Percentiles rank a stretch among this genome's conserved stretches.
phyloP scores from a whole-genome alignment of 2,113 vertebrate species.

The Hippocampus guttulatus region DNA sequence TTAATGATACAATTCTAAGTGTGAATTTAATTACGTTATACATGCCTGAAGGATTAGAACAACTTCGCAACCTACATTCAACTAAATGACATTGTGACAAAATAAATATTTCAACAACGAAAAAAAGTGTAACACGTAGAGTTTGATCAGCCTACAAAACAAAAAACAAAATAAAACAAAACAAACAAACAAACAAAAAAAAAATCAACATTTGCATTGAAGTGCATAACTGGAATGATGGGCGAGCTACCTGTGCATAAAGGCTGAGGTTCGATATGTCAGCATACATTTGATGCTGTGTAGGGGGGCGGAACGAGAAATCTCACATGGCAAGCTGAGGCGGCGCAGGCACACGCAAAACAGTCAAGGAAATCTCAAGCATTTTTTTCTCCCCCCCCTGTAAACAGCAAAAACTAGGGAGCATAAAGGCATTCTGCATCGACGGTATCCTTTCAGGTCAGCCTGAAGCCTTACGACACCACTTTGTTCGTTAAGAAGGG shows the following conservation, averaged over 20 bases:
- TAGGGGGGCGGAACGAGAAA: neutral
- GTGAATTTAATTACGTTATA: too few relatives aligned
- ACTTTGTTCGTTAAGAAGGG: neutral
- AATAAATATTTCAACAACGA: neutral
- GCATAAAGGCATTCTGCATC: neutral
- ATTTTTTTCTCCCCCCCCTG: neutral
- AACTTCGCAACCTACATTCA: neutral
- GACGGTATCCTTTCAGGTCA: neutral
- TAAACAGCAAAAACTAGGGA: neutral
- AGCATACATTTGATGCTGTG: neutral
- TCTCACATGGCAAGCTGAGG: neutral
- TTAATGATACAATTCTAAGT: too few relatives aligned
- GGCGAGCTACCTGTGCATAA: conserved; percentile 9
- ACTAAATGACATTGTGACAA: neutral
- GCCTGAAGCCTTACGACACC: neutral
- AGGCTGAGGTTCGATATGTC: neutral
- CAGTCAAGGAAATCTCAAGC: neutral
- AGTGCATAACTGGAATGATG: conserved; percentile 36
- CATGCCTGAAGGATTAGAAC: neutral
- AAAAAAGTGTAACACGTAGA: neutral
- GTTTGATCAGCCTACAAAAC: neutral
- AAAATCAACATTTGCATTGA: conserved; percentile 19
- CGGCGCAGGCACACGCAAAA: neutral
- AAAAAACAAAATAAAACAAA: too few relatives aligned
- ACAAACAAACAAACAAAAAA: neutral